Evolutionary conservation across 2,797 vertebrate genomes (phyloP).

Genomic region (Phyllotis vaccarum): DNA sequence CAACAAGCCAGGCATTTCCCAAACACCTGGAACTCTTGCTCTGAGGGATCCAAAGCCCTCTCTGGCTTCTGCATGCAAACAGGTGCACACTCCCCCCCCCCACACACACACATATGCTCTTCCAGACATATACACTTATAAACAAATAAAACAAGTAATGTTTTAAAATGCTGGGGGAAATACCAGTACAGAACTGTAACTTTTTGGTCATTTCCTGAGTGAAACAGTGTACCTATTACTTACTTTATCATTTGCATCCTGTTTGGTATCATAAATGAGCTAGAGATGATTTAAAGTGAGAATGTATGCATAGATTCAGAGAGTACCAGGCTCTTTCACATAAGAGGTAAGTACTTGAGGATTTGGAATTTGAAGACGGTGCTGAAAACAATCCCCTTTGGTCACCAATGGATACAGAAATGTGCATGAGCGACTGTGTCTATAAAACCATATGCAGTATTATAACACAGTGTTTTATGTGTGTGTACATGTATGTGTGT

Average conservation of each 20-base stretch:
- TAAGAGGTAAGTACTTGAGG: no score
- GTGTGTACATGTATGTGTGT: neutral
- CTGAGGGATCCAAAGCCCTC: neutral
- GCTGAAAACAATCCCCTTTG: neutral
- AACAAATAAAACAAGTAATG: neutral
- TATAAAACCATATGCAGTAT: neutral
- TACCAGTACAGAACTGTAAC: neutral
- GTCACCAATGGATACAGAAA: neutral
- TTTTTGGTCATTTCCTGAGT: neutral
- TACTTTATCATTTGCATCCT: neutral
- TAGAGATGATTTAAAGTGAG: neutral
- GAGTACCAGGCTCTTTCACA: neutral
- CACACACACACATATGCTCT: neutral
- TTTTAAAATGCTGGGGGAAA: neutral
- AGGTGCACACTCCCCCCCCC: neutral
- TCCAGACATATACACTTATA: neutral
- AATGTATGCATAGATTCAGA: neutral
- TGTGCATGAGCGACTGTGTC: neutral
- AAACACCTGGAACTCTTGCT: no score
- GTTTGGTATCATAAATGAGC: neutral
- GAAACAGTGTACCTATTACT: neutral
- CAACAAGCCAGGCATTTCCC: neutral
- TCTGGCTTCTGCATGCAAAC: neutral
- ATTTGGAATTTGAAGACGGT: neutral
- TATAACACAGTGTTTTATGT: neutral